Evolutionary conservation across 2,797 vertebrate species (phyloP).

Genomic region (Acanthornis magna): DNA sequence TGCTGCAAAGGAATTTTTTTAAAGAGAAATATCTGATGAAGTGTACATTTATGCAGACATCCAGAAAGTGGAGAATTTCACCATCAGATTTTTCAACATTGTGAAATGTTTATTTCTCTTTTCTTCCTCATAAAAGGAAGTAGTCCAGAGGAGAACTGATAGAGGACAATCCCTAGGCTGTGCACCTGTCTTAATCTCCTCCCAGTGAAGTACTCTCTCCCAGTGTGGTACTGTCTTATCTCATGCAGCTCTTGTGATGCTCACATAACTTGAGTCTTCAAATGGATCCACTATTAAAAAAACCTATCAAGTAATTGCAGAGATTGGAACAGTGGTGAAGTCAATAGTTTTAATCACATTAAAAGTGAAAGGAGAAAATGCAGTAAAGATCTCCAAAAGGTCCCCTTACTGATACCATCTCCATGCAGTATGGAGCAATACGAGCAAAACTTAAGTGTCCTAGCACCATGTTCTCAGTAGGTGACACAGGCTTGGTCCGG

Average conservation of each 20-base stretch:
- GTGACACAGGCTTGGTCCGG: neutral
- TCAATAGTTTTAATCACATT: neutral
- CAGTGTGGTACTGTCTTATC: neutral
- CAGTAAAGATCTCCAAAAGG: neutral
- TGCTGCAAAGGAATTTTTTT: neutral
- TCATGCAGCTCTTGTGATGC: neutral
- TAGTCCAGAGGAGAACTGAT: neutral
- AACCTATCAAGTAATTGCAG: neutral
- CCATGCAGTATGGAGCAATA: neutral
- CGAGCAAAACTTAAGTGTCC: neutral
- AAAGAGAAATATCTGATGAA: neutral
- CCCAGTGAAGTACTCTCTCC: neutral
- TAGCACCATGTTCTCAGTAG: neutral
- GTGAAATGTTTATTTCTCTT: neutral
- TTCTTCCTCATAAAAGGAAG: neutral
- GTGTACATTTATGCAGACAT: neutral
- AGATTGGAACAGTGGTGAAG: neutral
- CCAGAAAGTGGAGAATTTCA: neutral
- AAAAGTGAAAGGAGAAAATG: neutral
- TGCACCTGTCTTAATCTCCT: rapidly evolving
- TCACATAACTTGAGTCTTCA: neutral
- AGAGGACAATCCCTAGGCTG: neutral
- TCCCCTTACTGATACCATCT: neutral
- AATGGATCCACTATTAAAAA: neutral
- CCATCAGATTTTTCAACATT: neutral